Conservation (phyloP, 2,797 vertebrate species). For the Chloroceryle inda region DNA sequence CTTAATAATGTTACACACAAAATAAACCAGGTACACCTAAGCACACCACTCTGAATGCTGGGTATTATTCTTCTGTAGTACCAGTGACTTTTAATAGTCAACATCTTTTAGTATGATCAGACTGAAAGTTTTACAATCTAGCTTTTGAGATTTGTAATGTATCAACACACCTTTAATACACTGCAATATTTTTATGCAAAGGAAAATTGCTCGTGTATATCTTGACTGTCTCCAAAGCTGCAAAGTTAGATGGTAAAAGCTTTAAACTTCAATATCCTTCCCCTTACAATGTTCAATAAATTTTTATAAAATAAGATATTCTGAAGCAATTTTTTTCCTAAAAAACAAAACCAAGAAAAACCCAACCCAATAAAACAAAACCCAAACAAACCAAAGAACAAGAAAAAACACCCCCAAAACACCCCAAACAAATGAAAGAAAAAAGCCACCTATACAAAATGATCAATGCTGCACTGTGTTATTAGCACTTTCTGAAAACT, state of each 20-base stretch:
- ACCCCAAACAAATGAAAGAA: background rate
- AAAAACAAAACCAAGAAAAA: background rate
- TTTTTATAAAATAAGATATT: background rate
- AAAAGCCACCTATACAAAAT: background rate
- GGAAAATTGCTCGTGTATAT: background rate
- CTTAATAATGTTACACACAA: background rate
- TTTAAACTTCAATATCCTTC: background rate
- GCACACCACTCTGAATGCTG: background rate
- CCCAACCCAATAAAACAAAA: no score
- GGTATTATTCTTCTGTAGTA: background rate
- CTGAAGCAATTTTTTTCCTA: background rate
- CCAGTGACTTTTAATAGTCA: background rate
- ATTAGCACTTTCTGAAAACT: background rate
- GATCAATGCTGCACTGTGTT: fast-evolving
- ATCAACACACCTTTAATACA: background rate
- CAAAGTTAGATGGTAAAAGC: background rate
- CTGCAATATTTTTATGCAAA: background rate
- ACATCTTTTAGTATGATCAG: background rate
- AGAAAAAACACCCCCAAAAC: no score
- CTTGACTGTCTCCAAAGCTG: background rate
- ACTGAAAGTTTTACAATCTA: background rate
- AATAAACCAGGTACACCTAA: background rate
- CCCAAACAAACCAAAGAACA: no score
- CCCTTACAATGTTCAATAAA: background rate
- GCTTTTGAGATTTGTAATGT: background rate